Evolutionary conservation across 2,888 invertebrate species (phyloP), one percentile per base, ranked within the genome.

Genomic region (Oxyscelio sp.): DNA sequence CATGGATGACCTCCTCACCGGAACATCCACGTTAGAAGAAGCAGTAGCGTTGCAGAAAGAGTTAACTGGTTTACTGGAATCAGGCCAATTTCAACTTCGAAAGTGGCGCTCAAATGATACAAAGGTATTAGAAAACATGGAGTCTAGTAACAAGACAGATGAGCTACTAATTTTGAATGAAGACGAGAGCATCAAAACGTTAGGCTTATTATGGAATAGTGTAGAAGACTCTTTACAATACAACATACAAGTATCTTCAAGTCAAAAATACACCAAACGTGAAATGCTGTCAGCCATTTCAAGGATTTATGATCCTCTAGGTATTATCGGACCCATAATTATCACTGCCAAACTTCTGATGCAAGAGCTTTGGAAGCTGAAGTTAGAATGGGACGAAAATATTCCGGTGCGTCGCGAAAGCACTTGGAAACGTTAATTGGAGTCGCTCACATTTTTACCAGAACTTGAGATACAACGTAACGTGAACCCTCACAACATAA

Each of bases 101-200:
- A 85, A 85, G 24, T 81, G 77, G 77, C 50, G 71, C 40, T 17
- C 71, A 0, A 85, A 81, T 21, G 63, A 27, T 27, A 27, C 27
- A 27, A 27, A 27, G 27, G 27, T 27, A 27, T 27, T 27, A 27
- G 27, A 27, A 27, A 27, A 27, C 27, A 6, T 27, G 27, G 27
- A 27, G 27, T 4, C 27, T 27, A 4, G 27, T 27, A 27, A 27
- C 27, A 27, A 27, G 27, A 27, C 27, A 27, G 6, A 27, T 27
- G 27, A 27, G 27, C 27, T 27, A 27, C 27, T 27, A 27, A 48
- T 50, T 91, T 82, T 91, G 90, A 21, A 50, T 87, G 2, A 15
- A 27, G 9, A 19, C 78, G 1, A 83, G 48, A 31, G 2, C 27
- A 6, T 27, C 6, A 27, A 27, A 27, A 27, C 27, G 27, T 27